These are phyloP conservation scores for Mastigias papua DNA, from an alignment of 30 jellyfish, hydroid and myxozoan genomes.

Conservation along the genomic window DNA sequence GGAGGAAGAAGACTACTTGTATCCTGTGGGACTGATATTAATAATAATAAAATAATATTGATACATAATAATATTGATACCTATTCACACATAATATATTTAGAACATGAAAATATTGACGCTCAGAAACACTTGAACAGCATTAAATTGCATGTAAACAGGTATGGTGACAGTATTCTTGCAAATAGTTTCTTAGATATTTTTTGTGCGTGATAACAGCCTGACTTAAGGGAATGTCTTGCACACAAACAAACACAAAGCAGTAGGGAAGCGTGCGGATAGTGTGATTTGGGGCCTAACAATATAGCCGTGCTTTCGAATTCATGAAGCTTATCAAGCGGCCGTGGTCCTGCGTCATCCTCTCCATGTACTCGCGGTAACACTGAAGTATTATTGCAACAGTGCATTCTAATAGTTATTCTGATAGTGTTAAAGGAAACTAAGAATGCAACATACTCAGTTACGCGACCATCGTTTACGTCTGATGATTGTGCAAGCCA, in stretches of 20 bases:
- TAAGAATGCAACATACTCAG: neutral
- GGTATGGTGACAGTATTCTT: slow-evolving; percentile 1
- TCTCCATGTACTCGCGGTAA: neutral
- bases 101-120: neutral
- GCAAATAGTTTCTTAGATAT: neutral
- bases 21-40: neutral
- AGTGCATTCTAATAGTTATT: neutral
- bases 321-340: neutral
- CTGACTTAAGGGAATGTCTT: neutral
- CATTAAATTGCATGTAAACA: neutral
- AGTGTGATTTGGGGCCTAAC: neutral
- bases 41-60: no score
- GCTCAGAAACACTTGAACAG: neutral
- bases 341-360: neutral
- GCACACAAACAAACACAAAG: neutral
- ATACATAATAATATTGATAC: no score
- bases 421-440: neutral
- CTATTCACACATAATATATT: neutral
- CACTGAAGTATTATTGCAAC: neutral
- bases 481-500: neutral
- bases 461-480: neutral
- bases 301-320: neutral
- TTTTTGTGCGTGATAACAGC: neutral
- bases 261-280: neutral
- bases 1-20: neutral